Evolutionary conservation across 1,140 invertebrate genomes (phyloP).

Genomic region (Planococcus citri): DNA sequence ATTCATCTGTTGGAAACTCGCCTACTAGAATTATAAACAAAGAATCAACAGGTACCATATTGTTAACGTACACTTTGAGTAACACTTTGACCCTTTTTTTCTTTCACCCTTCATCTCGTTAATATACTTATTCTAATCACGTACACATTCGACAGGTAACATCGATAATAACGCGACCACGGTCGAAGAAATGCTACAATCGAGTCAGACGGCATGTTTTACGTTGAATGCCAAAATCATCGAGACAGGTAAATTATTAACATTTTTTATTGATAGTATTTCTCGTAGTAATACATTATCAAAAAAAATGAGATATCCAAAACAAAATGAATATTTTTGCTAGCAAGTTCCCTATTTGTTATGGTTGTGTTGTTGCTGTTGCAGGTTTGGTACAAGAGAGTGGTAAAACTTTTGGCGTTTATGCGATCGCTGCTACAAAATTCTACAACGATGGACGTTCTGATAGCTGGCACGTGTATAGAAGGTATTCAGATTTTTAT

Average conservation of each 20-base stretch:
- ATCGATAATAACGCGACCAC: background rate
- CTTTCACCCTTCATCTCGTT: background rate
- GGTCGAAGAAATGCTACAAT: background rate
- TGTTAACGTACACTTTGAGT: too few species aligned
- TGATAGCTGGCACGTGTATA: conserved; percentile 66
- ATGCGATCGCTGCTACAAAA: conserved; percentile 69
- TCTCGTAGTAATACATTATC: too few species aligned
- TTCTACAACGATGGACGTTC: conserved; percentile 45
- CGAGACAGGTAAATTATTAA: conserved; percentile 4
- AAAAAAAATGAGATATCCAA: too few species aligned
- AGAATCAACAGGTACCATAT: background rate
- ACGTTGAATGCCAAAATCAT: conserved; percentile 11
- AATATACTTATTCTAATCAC: too few species aligned
- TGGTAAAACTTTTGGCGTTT: conserved; percentile 76
- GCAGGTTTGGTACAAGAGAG: conserved; percentile 58
- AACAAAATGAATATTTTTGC: too few species aligned
- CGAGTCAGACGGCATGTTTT: background rate
- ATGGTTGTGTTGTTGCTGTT: conserved; percentile 16
- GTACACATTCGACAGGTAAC: background rate
- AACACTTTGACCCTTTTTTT: background rate
- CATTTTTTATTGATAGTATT: background rate
- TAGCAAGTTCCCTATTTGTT: too few species aligned
- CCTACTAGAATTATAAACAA: background rate
- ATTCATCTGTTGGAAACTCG: background rate
- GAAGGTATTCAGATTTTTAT: conserved; percentile 83